A percentile compares a stretch with the other conserved stretches of the same genome.
Conservation (phyloP, 2,888 invertebrate genomes). For the Lasioglossum villosulum region DNA sequence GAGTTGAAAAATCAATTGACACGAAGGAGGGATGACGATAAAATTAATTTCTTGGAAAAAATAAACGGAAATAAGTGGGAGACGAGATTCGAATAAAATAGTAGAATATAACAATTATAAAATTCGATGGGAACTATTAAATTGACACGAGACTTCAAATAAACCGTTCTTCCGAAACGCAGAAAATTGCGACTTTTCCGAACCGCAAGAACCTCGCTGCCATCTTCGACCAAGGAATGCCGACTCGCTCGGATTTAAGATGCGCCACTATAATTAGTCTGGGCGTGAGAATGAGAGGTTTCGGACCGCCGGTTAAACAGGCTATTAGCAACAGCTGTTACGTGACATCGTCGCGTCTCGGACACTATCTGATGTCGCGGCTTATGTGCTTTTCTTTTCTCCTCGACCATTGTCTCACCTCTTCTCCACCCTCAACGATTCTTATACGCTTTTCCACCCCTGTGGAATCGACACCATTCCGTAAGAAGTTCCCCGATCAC, state of each 20-base stretch:
- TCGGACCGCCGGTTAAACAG: constrained; percentile 67
- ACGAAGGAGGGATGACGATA: too few species aligned
- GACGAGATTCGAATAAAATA: not conserved
- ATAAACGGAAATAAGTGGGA: not conserved
- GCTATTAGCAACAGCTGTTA: constrained; percentile 78
- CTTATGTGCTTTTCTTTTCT: constrained; percentile 43
- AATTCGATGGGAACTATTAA: not conserved
- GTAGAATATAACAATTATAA: too few species aligned
- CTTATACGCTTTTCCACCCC: constrained; percentile 47
- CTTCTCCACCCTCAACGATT: not conserved
- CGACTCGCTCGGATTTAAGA: constrained; percentile 42
- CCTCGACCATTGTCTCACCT: constrained; percentile 5
- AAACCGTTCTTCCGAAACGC: not conserved
- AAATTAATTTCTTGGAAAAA: not conserved
- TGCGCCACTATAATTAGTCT: constrained; percentile 58
- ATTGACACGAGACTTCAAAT: not conserved
- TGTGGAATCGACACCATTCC: not conserved
- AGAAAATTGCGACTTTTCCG: not conserved
- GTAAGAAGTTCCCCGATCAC: not conserved
- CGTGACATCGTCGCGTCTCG: constrained; percentile 78
- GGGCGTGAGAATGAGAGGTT: constrained; percentile 58
- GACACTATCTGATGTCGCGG: constrained; percentile 69
- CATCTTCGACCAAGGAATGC: constrained; percentile 35
- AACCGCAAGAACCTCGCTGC: constrained; percentile 22
- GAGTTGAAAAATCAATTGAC: not conserved